Conservation (phyloP, 2,888 invertebrate genomes). For the Cantharis nigra region DNA sequence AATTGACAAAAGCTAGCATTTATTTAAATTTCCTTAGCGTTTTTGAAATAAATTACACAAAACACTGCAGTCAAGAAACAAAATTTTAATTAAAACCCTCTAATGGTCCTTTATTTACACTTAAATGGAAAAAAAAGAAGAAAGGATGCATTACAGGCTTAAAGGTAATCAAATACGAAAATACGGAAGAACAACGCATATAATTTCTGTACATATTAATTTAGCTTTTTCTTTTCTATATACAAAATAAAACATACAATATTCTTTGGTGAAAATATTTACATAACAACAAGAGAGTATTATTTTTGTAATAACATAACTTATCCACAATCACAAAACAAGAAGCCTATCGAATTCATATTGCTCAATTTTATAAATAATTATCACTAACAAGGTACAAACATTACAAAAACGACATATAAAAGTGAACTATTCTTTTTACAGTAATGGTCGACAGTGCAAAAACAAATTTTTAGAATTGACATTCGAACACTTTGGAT, state of each 20-base stretch:
- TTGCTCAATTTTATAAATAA: constrained; percentile 38
- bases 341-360: constrained; percentile 32
- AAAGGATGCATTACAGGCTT: no score
- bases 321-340: constrained; percentile 34
- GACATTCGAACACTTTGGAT: constrained; percentile 30
- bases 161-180: neutral
- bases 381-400: constrained; percentile 48
- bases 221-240: constrained; percentile 47
- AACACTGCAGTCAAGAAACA: no score
- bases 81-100: neutral
- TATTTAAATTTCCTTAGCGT: no score
- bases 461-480: constrained; percentile 27
- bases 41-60: no score
- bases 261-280: constrained; percentile 57
- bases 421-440: constrained; percentile 34
- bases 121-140: no score
- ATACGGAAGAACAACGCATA: constrained; percentile 42
- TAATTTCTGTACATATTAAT: constrained; percentile 56
- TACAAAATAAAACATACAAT: constrained; percentile 54
- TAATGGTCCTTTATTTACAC: no score
- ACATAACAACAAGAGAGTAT: constrained; percentile 48
- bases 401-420: constrained; percentile 48
- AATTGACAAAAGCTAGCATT: no score
- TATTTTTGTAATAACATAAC: constrained; percentile 27
- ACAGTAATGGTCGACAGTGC: constrained; percentile 19